Evolutionary conservation across 2,797 vertebrate genomes (phyloP).

Genomic region (Geotrypetes seraphini): DNA sequence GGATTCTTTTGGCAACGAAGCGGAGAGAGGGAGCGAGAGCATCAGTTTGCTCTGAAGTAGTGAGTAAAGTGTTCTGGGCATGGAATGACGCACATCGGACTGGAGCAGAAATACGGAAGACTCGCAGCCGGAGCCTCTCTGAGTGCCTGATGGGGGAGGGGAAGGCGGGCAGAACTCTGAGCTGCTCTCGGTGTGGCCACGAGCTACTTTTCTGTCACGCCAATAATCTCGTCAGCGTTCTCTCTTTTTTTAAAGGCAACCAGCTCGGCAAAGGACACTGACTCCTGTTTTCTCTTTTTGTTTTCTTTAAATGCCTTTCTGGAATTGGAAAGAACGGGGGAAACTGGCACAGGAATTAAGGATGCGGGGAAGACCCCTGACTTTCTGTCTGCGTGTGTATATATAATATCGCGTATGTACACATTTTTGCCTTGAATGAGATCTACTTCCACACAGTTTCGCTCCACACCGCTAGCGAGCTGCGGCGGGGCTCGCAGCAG

Average conservation of each 20-base stretch:
- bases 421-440: no score
- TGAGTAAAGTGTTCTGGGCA: neutral
- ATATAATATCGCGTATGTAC: no score
- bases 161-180: neutral
- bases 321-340: no score
- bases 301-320: neutral
- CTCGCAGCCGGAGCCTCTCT: neutral
- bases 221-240: neutral
- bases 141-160: neutral
- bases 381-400: no score
- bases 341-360: no score
- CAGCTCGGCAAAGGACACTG: neutral
- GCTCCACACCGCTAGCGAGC: no score
- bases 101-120: constrained; percentile 2
- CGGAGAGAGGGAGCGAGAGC: neutral
- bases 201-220: neutral
- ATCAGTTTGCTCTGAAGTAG: neutral
- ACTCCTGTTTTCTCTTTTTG: neutral
- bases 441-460: no score
- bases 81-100: constrained; percentile 9
- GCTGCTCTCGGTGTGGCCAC: neutral
- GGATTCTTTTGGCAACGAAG: constrained; percentile 1
- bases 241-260: no score
- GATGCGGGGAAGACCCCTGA: no score
- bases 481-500: no score